A percentile compares a stretch with the other conserved stretches of the same genome.
Conservation (phyloP, 2,113 vertebrate species). For the Scomber japonicus region DNA sequence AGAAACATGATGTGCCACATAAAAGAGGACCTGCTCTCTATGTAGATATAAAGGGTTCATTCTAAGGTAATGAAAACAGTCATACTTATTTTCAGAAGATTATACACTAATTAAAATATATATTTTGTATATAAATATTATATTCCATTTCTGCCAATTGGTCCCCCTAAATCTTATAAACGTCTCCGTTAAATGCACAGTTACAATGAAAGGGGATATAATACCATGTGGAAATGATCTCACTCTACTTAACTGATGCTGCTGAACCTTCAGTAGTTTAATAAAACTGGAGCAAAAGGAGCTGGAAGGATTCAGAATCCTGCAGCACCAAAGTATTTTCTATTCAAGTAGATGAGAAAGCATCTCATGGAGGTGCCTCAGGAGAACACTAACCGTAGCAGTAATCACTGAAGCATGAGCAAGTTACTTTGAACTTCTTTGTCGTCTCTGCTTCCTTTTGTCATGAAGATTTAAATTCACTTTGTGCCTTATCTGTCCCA, state of each 20-base stretch:
- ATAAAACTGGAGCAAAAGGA: background rate
- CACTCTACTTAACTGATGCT: background rate
- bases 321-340: constrained; percentile 16
- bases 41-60: too few relatives aligned
- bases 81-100: too few relatives aligned
- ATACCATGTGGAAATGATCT: background rate
- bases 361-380: background rate
- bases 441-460: constrained; percentile 19
- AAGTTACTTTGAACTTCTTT: background rate
- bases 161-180: too few relatives aligned
- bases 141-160: too few relatives aligned
- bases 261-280: background rate
- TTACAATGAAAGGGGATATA: background rate
- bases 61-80: too few relatives aligned
- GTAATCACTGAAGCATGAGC: constrained; percentile 2
- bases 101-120: too few relatives aligned
- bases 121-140: too few relatives aligned
- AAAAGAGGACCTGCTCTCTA: too few relatives aligned
- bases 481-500: constrained; percentile 64
- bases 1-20: too few relatives aligned
- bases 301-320: background rate
- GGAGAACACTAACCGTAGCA: constrained; percentile 12
- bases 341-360: background rate
- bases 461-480: constrained; percentile 25
- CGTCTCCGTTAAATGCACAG: constrained; percentile 2